phyloP scores from a whole-genome alignment of 1,140 invertebrate genomes.

The Drosophila lacteicornis region DNA sequence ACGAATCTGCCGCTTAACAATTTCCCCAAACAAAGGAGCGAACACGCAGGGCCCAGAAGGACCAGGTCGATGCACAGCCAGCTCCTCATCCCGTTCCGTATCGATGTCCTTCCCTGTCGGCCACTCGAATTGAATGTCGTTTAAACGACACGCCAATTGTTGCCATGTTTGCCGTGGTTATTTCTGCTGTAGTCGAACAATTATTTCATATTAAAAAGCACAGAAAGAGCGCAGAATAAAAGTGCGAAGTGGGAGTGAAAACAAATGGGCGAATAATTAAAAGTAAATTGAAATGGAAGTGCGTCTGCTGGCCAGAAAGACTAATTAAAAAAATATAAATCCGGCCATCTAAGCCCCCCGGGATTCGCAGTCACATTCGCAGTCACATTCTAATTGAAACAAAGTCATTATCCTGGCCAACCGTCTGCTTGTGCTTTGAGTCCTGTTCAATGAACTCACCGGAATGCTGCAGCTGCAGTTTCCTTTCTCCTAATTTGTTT shows the following conservation, averaged over 20 bases:
- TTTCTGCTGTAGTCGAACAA: conserved; percentile 39
- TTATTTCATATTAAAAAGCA: conserved; percentile 59
- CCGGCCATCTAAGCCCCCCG: conserved; percentile 31
- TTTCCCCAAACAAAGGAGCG: conserved; percentile 58
- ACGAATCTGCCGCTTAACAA: conserved; percentile 72
- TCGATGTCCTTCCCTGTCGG: conserved; percentile 40
- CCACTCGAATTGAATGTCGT: conserved; percentile 66
- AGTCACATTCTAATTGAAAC: conserved; percentile 39
- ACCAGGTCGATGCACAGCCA: conserved; percentile 7
- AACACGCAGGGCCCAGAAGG: conserved; percentile 9
- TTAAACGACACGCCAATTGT: conserved; percentile 71
- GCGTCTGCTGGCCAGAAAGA: conserved; percentile 23
- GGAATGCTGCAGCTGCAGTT: conserved; percentile 45
- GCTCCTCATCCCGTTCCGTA: conserved; percentile 3
- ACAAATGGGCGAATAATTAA: conserved; percentile 78
- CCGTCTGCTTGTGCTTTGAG: conserved; percentile 6
- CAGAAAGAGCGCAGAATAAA: conserved; percentile 16
- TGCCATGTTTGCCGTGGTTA: conserved; percentile 42
- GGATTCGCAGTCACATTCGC: conserved; percentile 5
- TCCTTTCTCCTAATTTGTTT: conserved; percentile 39
- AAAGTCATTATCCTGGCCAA: conserved; percentile 43
- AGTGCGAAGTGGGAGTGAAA: conserved; percentile 47
- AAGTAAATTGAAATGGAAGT: conserved; percentile 73
- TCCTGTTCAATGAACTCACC: conserved; percentile 43
- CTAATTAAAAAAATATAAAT: conserved; percentile 55